phyloP scores from a whole-genome alignment of 2,113 vertebrate species.

The Pseudorasbora parva region DNA sequence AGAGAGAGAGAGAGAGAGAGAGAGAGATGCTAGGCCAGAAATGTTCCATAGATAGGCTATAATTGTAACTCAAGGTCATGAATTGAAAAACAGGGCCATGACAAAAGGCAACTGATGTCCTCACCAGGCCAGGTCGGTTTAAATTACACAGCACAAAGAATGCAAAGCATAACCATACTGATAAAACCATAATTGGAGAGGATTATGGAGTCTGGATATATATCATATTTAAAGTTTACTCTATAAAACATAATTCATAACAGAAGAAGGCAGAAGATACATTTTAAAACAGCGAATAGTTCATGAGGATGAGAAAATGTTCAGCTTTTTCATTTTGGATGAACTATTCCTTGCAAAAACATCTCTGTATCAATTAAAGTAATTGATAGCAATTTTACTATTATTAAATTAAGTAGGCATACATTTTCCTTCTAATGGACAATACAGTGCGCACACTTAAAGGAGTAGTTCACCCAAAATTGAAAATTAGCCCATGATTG shows the following conservation, averaged over 20 bases:
- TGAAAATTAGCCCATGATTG: too few species aligned
- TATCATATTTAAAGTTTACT: slow-evolving; percentile 19
- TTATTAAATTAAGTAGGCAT: background rate
- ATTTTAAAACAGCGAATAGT: background rate
- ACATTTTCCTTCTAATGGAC: background rate
- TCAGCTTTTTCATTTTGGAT: background rate
- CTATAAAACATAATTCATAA: background rate
- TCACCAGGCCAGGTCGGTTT: slow-evolving; percentile 28
- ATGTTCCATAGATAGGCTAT: slow-evolving; percentile 37
- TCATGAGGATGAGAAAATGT: background rate
- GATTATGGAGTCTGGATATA: slow-evolving; percentile 9
- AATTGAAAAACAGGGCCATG: slow-evolving; percentile 47
- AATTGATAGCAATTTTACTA: background rate
- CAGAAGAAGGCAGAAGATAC: background rate
- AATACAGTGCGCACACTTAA: background rate
- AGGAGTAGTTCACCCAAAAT: too few species aligned
- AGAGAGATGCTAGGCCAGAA: slow-evolving; percentile 54
- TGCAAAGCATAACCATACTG: slow-evolving; percentile 34
- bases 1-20: too few species aligned
- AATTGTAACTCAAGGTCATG: slow-evolving; percentile 57
- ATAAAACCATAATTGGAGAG: slow-evolving; percentile 35
- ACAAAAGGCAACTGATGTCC: slow-evolving; percentile 38
- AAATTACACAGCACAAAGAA: slow-evolving; percentile 42
- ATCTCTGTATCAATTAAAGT: background rate
- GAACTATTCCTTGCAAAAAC: background rate